Conservation (phyloP, 2,113 vertebrate genomes). For the Pholis gunnellus region DNA sequence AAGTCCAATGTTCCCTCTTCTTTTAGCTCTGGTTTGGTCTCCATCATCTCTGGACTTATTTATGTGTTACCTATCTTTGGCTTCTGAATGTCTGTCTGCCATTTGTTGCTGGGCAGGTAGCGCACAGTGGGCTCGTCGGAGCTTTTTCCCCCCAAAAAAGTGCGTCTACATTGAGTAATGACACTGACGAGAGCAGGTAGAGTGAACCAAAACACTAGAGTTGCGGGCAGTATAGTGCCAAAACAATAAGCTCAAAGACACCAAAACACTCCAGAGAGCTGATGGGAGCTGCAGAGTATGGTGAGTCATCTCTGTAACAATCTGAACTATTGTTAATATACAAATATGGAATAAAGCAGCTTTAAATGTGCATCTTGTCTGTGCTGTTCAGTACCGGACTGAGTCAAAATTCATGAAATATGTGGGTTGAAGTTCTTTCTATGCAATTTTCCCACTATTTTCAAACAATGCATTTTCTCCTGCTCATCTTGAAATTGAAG, state of each 20-base stretch:
- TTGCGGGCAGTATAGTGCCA: too few relatives aligned
- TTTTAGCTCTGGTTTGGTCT: not conserved
- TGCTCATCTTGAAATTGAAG: slow-evolving; percentile 2
- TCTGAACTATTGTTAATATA: not conserved
- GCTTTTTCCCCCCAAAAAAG: not conserved
- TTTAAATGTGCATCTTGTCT: not conserved
- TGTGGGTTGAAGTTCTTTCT: not conserved
- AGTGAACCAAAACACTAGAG: not conserved
- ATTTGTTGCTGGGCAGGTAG: not conserved
- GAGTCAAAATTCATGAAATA: not conserved
- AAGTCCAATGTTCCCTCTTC: not conserved
- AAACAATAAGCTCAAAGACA: not conserved
- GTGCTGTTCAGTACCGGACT: not conserved
- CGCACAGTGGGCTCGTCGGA: not conserved
- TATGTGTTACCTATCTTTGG: not conserved
- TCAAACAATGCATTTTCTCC: not conserved
- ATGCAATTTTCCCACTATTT: not conserved
- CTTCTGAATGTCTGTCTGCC: not conserved
- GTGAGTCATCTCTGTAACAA: not conserved
- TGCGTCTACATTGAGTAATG: not conserved
- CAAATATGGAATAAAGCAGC: not conserved
- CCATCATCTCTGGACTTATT: not conserved
- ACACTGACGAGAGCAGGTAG: not conserved
- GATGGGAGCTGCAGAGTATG: not conserved
- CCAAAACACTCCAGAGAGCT: not conserved